Conservation (phyloP, 1,140 invertebrate genomes). For the Lordiphosa clarofinis region DNA sequence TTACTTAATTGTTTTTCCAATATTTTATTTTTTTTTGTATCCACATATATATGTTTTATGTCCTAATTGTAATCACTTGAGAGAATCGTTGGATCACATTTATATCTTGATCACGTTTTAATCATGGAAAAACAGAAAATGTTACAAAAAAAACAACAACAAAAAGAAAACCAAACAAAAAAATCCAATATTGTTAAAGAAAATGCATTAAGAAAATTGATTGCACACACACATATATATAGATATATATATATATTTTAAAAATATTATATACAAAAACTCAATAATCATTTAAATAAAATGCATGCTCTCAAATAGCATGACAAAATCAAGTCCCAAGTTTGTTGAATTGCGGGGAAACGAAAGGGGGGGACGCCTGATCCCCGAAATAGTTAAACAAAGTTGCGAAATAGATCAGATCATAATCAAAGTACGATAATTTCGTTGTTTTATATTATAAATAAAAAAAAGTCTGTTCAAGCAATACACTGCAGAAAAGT, state of each 20-base stretch:
- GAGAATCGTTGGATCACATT: slow-evolving; percentile 15
- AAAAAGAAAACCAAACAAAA: slow-evolving; percentile 1
- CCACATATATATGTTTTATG: slow-evolving; percentile 33
- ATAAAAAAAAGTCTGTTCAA: no score
- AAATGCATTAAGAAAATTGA: slow-evolving; percentile 30
- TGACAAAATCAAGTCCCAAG: slow-evolving; percentile 39
- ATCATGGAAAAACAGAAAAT: slow-evolving; percentile 47
- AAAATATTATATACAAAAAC: slow-evolving; percentile 37
- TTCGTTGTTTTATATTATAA: no score
- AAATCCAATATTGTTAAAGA: slow-evolving; percentile 27
- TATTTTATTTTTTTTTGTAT: slow-evolving; percentile 38
- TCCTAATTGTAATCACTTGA: slow-evolving; percentile 49
- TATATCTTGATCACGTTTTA: slow-evolving; percentile 34
- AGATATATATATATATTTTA: slow-evolving; percentile 48
- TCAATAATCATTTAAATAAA: slow-evolving; percentile 54
- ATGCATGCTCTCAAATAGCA: slow-evolving; percentile 37
- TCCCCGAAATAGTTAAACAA: no score
- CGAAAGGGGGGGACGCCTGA: no score
- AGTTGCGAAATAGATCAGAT: no score
- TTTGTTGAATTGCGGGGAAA: neutral
- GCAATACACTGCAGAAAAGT: no score
- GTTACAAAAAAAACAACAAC: slow-evolving; percentile 28
- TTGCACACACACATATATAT: slow-evolving; percentile 27
- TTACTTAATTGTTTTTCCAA: slow-evolving; percentile 11
- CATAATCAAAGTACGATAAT: no score